A percentile compares a stretch with the other conserved stretches of the same genome.
Evolutionary conservation across 2,797 vertebrate genomes (phyloP).

Genomic region (Phrynocephalus vlangalii): DNA sequence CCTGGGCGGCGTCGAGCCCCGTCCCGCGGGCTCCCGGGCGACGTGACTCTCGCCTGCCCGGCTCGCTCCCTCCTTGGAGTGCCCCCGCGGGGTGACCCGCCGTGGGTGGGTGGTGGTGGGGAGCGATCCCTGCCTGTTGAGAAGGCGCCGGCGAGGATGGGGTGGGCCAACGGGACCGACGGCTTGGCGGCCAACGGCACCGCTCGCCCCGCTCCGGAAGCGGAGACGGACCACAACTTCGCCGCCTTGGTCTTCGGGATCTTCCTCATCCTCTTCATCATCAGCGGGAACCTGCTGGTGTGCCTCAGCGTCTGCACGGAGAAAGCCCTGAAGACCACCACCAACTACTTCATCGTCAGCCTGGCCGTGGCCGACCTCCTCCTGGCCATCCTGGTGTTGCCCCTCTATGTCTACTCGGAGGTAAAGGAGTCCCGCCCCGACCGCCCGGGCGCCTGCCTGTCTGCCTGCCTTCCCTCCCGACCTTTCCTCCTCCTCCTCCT

Average conservation of each 20-base stretch:
- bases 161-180: background rate
- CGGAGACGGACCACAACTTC: slow-evolving; percentile 73
- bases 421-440: slow-evolving; percentile 68
- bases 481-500: no score
- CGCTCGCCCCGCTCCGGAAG: slow-evolving; percentile 19
- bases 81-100: no score
- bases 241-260: slow-evolving; percentile 84
- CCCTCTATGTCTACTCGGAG: slow-evolving; percentile 93
- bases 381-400: slow-evolving; percentile 91
- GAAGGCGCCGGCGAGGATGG: background rate
- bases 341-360: slow-evolving; percentile 97
- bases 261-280: slow-evolving; percentile 87
- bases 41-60: background rate
- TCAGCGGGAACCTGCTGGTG: slow-evolving; percentile 91
- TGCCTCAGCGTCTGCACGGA: slow-evolving; percentile 92
- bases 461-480: background rate
- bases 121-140: background rate
- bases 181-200: background rate
- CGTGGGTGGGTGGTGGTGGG: no score
- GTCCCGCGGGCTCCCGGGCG: background rate
- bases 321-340: slow-evolving; percentile 93
- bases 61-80: no score
- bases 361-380: slow-evolving; percentile 92
- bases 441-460: no score
- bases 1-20: background rate